Conservation (phyloP, 2,888 invertebrate genomes). For the Lithophane semibrunnea region DNA sequence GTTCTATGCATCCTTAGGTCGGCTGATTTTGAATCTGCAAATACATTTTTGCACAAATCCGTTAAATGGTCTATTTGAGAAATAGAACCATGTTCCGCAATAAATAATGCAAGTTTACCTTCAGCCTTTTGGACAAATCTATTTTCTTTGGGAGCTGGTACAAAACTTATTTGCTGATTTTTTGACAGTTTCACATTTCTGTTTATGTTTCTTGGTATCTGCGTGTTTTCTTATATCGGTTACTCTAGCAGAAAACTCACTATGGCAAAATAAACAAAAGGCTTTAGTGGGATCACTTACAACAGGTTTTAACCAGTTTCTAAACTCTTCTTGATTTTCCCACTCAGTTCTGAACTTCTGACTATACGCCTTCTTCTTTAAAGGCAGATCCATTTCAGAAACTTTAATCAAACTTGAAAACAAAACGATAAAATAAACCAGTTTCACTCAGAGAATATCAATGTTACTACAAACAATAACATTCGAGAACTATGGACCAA, state of each 20-base stretch:
- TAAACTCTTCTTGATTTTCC: too few relatives aligned
- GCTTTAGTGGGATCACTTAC: constrained; percentile 9
- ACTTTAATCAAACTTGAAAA: too few relatives aligned
- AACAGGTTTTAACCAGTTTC: neutral
- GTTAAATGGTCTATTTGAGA: neutral
- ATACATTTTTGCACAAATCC: neutral
- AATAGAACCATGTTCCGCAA: too few relatives aligned
- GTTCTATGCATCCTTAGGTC: constrained; percentile 1
- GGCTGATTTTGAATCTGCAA: constrained; percentile 2
- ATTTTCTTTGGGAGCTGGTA: neutral
- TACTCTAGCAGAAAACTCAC: constrained; percentile 9
- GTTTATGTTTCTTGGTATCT: constrained; percentile 12
- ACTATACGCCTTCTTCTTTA: too few relatives aligned
- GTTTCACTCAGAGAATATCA: too few relatives aligned
- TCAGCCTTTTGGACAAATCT: constrained; percentile 3
- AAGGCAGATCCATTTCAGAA: too few relatives aligned
- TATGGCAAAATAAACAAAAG: constrained; percentile 17
- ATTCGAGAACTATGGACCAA: too few relatives aligned
- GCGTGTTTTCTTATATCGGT: constrained; percentile 12
- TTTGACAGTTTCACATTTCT: neutral
- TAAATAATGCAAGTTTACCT: neutral
- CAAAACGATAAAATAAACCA: too few relatives aligned
- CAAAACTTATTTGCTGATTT: too few relatives aligned
- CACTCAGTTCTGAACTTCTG: too few relatives aligned
- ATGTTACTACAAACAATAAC: too few relatives aligned